Evolutionary conservation across 2,113 vertebrate species (phyloP), one percentile per base, ranked within the genome.

Genomic region (Puntigrus tetrazona): DNA sequence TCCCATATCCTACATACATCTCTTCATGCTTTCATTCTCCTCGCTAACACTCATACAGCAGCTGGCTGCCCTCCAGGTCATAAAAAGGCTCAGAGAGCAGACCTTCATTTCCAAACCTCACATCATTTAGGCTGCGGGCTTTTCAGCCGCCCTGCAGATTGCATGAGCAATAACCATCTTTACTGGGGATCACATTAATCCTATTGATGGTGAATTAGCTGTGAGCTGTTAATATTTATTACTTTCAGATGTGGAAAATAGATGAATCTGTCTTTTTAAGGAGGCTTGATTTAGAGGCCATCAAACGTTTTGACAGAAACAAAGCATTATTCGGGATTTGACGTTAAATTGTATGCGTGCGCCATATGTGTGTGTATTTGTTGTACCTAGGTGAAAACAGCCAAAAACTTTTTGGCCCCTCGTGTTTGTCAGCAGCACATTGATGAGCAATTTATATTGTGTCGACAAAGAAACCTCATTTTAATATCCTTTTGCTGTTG

Each of bases 91-190:
- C 27, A 2, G 59, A 88, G 81, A 77, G 52, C 67, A 85, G 69
- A 78, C 63, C 88, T 86, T 87, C 65, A 88, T 89, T 67, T 84
- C 90, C 79, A 88, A 83, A 73, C 85, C 83, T 89, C 72, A 90
- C 81, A 52, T 45, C 57, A 47, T 76, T 88, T 86, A 82, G 80
- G 50, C 52, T 77, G 85, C 89, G 16, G 78, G 85, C 83, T 82
- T 85, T 86, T 72, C 85, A 81, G 67, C 84, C 82, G 75, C 41
- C 67, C 83, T 84, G 59, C 88, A 86, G 76, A 31, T 47, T 69
- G 52, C 79, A 78, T 83, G 38, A 78, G 84, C 78, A 84, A 89
- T 80, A 81, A 87, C 88, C 73, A 85, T 77, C 78, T 88, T 90
- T 83, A 88, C 79, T 61, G 57, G 63, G 82, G 59, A 87, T 87